A percentile compares a stretch with the other conserved stretches of the same genome.
Evolutionary conservation across 2,888 invertebrate genomes (phyloP).

Genomic region (Cephus runcator): DNA sequence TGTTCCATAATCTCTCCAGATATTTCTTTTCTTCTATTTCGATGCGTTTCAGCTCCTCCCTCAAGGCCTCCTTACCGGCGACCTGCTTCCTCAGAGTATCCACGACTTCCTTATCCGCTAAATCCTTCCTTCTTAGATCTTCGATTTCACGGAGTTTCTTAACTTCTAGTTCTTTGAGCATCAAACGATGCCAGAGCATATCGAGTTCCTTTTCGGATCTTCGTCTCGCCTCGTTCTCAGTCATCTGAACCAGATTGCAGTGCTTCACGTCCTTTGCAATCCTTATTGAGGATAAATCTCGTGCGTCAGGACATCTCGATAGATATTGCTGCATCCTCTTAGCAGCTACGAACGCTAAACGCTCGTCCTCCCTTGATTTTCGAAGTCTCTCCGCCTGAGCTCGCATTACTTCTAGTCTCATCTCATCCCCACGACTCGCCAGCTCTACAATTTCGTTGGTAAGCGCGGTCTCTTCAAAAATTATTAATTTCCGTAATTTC

Average conservation of each 20-base stretch:
- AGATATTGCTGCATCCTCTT: conserved; percentile 65
- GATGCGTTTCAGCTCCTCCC: conserved; percentile 35
- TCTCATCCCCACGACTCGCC: conserved; percentile 68
- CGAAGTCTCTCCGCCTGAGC: conserved; percentile 65
- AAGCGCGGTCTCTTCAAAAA: conserved; percentile 68
- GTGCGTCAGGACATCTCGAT: conserved; percentile 65
- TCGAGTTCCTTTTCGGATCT: conserved; percentile 71
- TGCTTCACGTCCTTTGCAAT: conserved; percentile 68
- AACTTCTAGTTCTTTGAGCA: conserved; percentile 70
- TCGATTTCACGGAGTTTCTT: conserved; percentile 37
- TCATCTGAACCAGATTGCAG: conserved; percentile 72
- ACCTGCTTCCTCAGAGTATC: conserved; percentile 44
- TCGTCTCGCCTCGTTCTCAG: conserved; percentile 69
- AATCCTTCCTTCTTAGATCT: conserved; percentile 27
- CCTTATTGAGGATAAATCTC: conserved; percentile 65
- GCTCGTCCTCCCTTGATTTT: conserved; percentile 68
- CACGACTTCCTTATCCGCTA: conserved; percentile 20
- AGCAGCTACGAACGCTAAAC: conserved; percentile 65
- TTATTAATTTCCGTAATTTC: conserved; percentile 61
- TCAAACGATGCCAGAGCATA: conserved; percentile 72
- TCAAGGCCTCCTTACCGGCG: conserved; percentile 39
- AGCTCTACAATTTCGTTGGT: conserved; percentile 69
- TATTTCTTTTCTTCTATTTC: conserved; percentile 44
- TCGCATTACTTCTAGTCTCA: conserved; percentile 68
- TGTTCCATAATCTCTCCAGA: conserved; percentile 36